phyloP scores from a whole-genome alignment of 1,140 invertebrate species.

The Lordiphosa collinella region DNA sequence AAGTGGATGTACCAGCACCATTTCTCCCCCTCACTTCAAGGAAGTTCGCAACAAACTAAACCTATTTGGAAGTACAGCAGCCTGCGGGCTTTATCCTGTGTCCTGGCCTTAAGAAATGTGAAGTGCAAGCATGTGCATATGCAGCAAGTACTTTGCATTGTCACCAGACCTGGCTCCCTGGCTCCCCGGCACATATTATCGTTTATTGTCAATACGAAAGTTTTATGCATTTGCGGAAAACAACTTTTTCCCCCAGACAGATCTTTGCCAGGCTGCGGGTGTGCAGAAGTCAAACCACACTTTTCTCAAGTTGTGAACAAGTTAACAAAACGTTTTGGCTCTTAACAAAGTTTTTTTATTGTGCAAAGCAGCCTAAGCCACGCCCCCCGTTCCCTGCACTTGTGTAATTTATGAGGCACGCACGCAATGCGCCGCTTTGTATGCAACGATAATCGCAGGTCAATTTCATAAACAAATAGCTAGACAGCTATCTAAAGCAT shows the following conservation, averaged over 20 bases:
- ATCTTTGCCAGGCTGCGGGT: conserved; percentile 30
- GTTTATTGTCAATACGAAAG: conserved; percentile 74
- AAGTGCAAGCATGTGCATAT: conserved; percentile 8
- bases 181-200: conserved; percentile 23
- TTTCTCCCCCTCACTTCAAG: neutral
- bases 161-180: neutral
- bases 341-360: conserved; percentile 47
- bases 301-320: conserved; percentile 44
- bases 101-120: neutral
- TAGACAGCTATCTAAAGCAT: conserved; percentile 50
- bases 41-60: conserved; percentile 60
- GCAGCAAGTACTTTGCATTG: conserved; percentile 20
- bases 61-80: conserved; percentile 31
- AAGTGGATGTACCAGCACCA: conserved; percentile 21
- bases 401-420: conserved; percentile 59
- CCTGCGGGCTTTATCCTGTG: conserved; percentile 55
- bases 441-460: conserved; percentile 65
- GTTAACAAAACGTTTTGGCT: conserved; percentile 63
- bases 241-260: conserved; percentile 41
- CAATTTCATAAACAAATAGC: conserved; percentile 76
- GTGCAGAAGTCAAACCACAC: conserved; percentile 31
- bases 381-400: conserved; percentile 6
- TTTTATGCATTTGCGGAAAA: conserved; percentile 62
- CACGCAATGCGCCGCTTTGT: conserved; percentile 33
- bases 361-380: conserved; percentile 18